Conservation (phyloP, 2,888 invertebrate species). For the Saturnia pavonia region DNA sequence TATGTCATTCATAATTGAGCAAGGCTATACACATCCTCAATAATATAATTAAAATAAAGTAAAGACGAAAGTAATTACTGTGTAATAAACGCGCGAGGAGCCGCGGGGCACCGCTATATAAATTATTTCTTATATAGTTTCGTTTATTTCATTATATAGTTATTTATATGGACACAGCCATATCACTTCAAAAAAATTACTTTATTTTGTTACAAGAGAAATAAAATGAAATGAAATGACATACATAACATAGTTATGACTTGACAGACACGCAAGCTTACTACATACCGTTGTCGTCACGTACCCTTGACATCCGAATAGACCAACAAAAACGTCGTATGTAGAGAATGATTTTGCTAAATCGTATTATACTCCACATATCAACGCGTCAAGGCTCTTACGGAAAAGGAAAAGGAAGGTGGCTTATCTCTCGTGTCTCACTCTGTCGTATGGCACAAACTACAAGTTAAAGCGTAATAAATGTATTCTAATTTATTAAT, state of each 20-base stretch:
- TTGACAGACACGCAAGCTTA: background rate
- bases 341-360: slow-evolving; percentile 40
- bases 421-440: slow-evolving; percentile 52
- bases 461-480: slow-evolving; percentile 31
- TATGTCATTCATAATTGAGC: too few species aligned
- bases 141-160: too few species aligned
- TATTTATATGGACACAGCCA: too few species aligned
- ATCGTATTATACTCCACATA: slow-evolving; percentile 41
- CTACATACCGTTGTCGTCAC: slow-evolving; percentile 14
- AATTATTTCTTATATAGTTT: too few species aligned
- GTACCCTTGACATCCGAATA: slow-evolving; percentile 4
- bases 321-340: slow-evolving; percentile 25
- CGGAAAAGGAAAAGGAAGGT: slow-evolving; percentile 48
- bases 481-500: background rate
- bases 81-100: too few species aligned
- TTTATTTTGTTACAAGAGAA: background rate
- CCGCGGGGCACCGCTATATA: too few species aligned
- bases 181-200: too few species aligned
- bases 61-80: too few species aligned
- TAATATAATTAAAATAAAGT: too few species aligned
- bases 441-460: slow-evolving; percentile 30
- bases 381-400: slow-evolving; percentile 45
- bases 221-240: background rate
- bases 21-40: too few species aligned
- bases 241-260: background rate